phyloP scores from a whole-genome alignment of 2,797 vertebrate species.

The Tauraco hartlaubi region DNA sequence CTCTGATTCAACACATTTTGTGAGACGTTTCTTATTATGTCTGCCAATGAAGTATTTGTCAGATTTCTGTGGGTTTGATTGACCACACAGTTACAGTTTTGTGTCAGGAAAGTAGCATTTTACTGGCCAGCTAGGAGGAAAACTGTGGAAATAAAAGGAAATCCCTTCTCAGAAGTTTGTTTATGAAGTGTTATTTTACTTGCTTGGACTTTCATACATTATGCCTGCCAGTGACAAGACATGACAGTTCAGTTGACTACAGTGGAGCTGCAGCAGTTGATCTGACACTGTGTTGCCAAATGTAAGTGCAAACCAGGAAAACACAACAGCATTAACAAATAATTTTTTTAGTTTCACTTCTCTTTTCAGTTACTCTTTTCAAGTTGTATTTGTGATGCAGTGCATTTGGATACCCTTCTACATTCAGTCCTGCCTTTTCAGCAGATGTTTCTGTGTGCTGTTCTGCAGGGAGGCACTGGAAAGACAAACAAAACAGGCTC shows the following conservation, averaged over 20 bases:
- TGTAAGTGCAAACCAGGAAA: background rate
- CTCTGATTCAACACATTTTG: background rate
- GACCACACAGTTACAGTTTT: background rate
- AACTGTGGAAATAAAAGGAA: background rate
- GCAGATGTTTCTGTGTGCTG: background rate
- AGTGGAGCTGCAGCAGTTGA: background rate
- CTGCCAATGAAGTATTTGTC: background rate
- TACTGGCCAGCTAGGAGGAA: background rate
- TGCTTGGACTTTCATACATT: background rate
- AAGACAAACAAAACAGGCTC: conserved; percentile 76
- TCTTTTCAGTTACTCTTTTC: background rate
- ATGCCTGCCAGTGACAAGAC: background rate
- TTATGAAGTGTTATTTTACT: background rate
- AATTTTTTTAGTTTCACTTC: background rate
- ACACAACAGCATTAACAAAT: background rate
- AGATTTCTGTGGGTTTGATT: background rate
- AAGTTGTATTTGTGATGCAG: background rate
- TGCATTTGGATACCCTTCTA: background rate
- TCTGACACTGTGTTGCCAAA: background rate
- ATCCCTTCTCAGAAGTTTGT: background rate
- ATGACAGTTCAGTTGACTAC: background rate
- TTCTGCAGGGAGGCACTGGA: conserved; percentile 79
- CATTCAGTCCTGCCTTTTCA: background rate
- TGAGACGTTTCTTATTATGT: background rate
- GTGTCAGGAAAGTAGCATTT: background rate